Base-by-base conservation (phyloP, 2,888 invertebrate species). In the Capitulum mitella region DNA sequence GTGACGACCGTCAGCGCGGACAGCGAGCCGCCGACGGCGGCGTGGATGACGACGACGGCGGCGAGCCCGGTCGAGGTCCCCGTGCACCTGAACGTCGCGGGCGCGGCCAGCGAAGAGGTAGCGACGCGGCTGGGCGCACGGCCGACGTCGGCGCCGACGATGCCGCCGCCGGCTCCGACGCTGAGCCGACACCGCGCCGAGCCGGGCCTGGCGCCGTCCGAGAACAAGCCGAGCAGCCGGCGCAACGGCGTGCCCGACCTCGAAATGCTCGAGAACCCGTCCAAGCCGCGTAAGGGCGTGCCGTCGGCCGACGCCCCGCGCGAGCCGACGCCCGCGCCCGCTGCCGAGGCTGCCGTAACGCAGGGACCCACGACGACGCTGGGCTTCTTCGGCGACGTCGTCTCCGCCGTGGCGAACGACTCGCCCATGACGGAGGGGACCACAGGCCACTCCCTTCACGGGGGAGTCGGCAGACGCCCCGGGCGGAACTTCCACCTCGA, bases 241-340 rank as follows among this genome's bases (percentile, higher is more conserved):
- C 70, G 70, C 37, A 70, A 37, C 26, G 70, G 70, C 40, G 70
- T 70, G 26, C 70, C 37, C 37, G 70, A 70, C 40, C 70, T 19
- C 3, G 70, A 70, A 40, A 70, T 70, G 70, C 37, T 70, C 10
- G 70, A 70, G 37, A 70, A 40, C 40, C 70, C 70, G 70, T 70
- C 70, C 70, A 70, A 70, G 40, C 70, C 70, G 37, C 70, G 70
- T 10, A 70, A 70, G 70, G 70, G 70, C 70, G 70, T 10, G 19
- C 70, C 37, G 70, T 19, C 16, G 32, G 16, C 64, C 14, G 64
- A 16, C 34, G 32, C 32, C 19, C 14, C 34, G 1, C 3, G 34
- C 34, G 34, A 3, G 34, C 58, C n/a, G 58, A 6, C 58, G 58
- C 16, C 34, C 19, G 0, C 34, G 64, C 64, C 64, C 3, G 64